Percentiles rank a stretch among this genome's conserved stretches.
phyloP scores from a whole-genome alignment of 2,888 invertebrate genomes.

The Leptothorax acervorum region DNA sequence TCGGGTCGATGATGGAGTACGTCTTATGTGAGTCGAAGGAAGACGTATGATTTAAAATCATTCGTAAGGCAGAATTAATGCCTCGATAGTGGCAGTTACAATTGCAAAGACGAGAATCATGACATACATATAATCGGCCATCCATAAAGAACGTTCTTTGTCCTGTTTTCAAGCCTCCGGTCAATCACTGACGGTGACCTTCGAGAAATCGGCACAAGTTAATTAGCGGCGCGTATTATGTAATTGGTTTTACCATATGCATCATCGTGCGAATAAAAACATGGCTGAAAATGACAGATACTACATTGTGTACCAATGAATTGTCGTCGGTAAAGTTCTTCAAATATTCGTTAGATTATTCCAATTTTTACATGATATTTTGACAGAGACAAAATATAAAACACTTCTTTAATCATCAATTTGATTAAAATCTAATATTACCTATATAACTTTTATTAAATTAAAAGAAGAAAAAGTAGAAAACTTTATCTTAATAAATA shows the following conservation, averaged over 20 bases:
- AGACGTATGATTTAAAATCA: constrained; percentile 47
- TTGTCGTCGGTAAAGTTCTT: not conserved
- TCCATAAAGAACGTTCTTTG: constrained; percentile 36
- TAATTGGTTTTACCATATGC: constrained; percentile 56
- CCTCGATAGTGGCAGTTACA: constrained; percentile 45
- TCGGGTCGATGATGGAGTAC: constrained; percentile 31
- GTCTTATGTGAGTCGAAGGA: constrained; percentile 33
- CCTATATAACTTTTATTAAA: not conserved
- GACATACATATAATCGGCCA: constrained; percentile 23
- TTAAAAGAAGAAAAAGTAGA: not conserved
- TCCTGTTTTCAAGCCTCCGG: constrained; percentile 20
- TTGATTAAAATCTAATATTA: not conserved
- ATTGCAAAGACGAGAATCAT: constrained; percentile 41
- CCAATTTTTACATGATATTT: not conserved
- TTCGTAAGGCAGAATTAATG: constrained; percentile 42
- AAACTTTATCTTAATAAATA: not conserved
- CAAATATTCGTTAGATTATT: not conserved
- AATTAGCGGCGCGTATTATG: constrained; percentile 57
- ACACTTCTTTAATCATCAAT: not conserved
- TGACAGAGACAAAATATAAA: not conserved
- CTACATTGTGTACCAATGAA: constrained; percentile 5
- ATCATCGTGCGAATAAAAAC: constrained; percentile 55
- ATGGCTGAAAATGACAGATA: constrained; percentile 5
- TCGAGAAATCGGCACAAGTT: constrained; percentile 64
- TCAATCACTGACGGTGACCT: constrained; percentile 49